Evolutionary conservation across 2,113 vertebrate species (phyloP), one percentile per base, ranked within the genome.

Genomic region (Mustelus asterias): DNA sequence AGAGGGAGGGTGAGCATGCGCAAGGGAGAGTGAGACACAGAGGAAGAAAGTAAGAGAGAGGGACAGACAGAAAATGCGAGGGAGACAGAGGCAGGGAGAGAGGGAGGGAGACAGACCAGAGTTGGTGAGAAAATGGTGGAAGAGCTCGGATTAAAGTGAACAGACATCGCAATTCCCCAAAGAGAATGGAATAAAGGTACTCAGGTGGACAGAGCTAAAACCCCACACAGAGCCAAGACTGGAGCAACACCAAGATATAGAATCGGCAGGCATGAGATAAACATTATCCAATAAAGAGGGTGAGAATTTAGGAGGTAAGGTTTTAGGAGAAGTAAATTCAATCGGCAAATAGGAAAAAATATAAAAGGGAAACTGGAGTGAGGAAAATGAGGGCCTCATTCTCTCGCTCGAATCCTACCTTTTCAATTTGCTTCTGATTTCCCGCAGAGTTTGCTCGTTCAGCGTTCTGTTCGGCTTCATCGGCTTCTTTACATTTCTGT

Each of bases 401-500:
- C 88, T 90, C 24, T 7, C 0, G 22, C 54, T 24, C 48, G 41
- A 29, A 5, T 72, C 6, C 4, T 97, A 99, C 99, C 98, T 99
- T 99, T 96, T 99, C 99, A 20, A 97, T 97, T 96, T 99, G 99
- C 96, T 99, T 99, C 65, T 97, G 98, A 80, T 98, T 98, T 96
- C 97, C 96, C 8, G 96, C 0, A 58, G 18, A 96, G 1, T 97
- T 97, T 67, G 97, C 96, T 95, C 98, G 98, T 96, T 99, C 98
- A 0, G 97, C 97, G 54, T 94, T 97, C 96, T 98, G 98, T 96
- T 99, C 98, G 0, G 98, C 98, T 4, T 99, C 99, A 0, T 99
- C 99, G 0, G 98, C 98, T 0, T 99, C 99, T 96, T 92, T 98
- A 97, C 99, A 99, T 96, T 97, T 99, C 97, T 99, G 99, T 88